phyloP scores from a whole-genome alignment of 2,113 vertebrate genomes.

The Chloroceryle aenea region DNA sequence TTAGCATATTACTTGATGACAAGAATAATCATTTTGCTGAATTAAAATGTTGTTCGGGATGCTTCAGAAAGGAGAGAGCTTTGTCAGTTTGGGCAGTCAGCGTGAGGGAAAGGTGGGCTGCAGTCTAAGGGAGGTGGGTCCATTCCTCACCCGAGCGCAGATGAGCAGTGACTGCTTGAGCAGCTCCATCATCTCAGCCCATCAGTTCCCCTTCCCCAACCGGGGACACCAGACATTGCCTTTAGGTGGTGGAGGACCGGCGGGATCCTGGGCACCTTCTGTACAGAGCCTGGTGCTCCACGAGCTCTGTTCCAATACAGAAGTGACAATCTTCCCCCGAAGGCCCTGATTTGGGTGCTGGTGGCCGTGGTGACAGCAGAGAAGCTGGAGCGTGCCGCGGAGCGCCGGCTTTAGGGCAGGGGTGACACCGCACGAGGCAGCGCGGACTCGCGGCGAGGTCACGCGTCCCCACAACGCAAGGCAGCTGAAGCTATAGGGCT shows the following conservation, averaged over 20 bases:
- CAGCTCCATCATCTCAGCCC: too few relatives aligned
- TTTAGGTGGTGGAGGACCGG: background rate
- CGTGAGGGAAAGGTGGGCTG: rapidly evolving
- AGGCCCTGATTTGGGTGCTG: rapidly evolving
- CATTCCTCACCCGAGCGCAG: rapidly evolving
- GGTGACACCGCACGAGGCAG: background rate
- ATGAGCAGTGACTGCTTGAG: background rate
- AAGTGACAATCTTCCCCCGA: background rate
- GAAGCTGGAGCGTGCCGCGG: too few relatives aligned
- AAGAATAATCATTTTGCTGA: background rate
- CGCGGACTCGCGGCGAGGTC: rapidly evolving
- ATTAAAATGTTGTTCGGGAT: background rate
- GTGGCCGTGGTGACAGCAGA: background rate
- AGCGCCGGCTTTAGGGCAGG: too few relatives aligned
- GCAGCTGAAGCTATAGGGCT: rapidly evolving
- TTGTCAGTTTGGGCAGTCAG: rapidly evolving
- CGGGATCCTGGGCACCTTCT: background rate
- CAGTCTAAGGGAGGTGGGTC: background rate
- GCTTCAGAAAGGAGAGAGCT: background rate
- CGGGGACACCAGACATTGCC: rapidly evolving
- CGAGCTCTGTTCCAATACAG: too few relatives aligned
- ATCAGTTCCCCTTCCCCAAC: background rate
- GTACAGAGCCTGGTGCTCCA: background rate
- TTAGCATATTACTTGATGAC: rapidly evolving
- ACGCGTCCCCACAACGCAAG: rapidly evolving